phyloP scores from a whole-genome alignment of 1,140 invertebrate species.

The Calosoma granatense region DNA sequence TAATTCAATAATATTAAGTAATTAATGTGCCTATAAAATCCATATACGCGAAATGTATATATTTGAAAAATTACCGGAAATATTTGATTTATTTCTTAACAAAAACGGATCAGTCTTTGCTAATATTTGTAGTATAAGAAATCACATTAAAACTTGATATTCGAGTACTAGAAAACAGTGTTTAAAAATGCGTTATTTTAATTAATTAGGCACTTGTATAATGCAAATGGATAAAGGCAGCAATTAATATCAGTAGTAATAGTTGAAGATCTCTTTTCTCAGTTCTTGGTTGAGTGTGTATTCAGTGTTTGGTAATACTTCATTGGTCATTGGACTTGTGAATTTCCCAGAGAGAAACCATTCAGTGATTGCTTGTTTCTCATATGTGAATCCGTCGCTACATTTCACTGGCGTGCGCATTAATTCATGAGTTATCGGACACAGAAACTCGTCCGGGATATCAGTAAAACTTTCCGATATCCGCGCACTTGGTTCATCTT shows the following conservation, averaged over 20 bases:
- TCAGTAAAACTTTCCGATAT: conserved; percentile 25
- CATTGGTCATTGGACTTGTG: conserved; percentile 69
- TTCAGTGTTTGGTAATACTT: conserved; percentile 42
- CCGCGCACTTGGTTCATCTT: conserved; percentile 27
- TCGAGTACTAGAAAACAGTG: too few relatives aligned
- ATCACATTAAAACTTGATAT: too few relatives aligned
- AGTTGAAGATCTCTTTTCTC: conserved; percentile 22
- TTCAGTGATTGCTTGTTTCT: conserved; percentile 58
- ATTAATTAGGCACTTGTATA: not conserved
- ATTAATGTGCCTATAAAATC: too few relatives aligned
- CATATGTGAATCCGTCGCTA: conserved; percentile 71
- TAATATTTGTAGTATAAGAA: too few relatives aligned
- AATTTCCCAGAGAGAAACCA: conserved; percentile 64
- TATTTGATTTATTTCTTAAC: too few relatives aligned
- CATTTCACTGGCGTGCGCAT: conserved; percentile 70
- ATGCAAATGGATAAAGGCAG: not conserved
- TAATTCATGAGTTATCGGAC: conserved; percentile 71
- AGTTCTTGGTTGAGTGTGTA: conserved; percentile 46
- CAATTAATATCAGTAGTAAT: not conserved
- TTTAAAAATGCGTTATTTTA: not conserved
- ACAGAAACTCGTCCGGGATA: conserved; percentile 59
- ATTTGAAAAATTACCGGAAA: too few relatives aligned
- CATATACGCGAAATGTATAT: too few relatives aligned
- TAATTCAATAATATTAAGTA: too few relatives aligned
- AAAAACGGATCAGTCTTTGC: too few relatives aligned